Conservation (phyloP, 2,797 vertebrate species). For the Salmo trutta region DNA sequence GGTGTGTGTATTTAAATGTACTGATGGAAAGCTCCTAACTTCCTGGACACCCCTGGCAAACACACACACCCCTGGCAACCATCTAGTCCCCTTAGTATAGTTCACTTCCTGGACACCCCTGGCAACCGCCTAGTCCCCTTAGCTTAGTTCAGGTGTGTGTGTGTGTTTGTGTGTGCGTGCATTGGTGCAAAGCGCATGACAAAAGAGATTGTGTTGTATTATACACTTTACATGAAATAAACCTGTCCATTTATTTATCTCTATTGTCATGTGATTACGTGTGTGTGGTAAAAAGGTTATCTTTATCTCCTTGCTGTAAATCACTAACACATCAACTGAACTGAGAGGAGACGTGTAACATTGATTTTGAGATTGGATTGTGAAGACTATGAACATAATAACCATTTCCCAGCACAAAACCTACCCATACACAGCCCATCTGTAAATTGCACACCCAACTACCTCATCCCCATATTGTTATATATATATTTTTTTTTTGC, state of each 20-base stretch:
- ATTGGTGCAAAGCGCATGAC: not conserved
- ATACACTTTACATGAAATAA: too few species aligned
- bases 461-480: too few species aligned
- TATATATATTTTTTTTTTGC: too few species aligned
- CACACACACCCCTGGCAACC: constrained; percentile 1
- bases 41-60: constrained; percentile 17
- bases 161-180: too few species aligned
- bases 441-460: too few species aligned
- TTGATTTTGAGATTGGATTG: not conserved
- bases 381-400: not conserved
- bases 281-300: not conserved
- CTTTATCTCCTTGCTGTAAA: not conserved
- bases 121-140: not conserved
- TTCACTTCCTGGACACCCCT: constrained; percentile 22
- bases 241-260: not conserved
- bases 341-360: too few species aligned
- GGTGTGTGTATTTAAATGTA: constrained; percentile 34
- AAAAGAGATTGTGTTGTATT: constrained; percentile 9
- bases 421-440: not conserved
- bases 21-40: constrained; percentile 42
- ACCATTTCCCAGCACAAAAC: not conserved
- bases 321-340: too few species aligned
- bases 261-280: not conserved
- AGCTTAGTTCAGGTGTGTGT: not conserved
- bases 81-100: too few species aligned